Conservation (phyloP, 2,888 invertebrate species). For the Aporophyla nigra region DNA sequence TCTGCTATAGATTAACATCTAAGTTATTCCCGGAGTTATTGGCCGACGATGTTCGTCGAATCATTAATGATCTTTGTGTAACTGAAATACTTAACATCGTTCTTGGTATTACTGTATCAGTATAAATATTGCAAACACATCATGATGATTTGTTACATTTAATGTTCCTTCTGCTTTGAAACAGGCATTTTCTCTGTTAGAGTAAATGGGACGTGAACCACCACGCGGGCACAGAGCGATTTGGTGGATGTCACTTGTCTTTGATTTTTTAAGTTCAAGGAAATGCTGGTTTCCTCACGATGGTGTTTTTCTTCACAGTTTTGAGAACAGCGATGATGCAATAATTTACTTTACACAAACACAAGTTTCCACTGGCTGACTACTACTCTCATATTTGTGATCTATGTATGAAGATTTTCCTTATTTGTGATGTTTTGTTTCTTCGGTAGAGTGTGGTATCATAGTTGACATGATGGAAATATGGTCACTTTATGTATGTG, state of each 20-base stretch:
- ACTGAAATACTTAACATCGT: conserved; percentile 21
- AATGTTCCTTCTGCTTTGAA: not conserved
- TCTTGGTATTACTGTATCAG: not conserved
- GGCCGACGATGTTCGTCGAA: conserved; percentile 2
- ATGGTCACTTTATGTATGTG: not conserved
- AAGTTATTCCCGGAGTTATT: conserved; percentile 9
- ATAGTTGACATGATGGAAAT: not conserved
- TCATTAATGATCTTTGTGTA: conserved; percentile 25
- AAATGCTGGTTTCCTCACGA: no score
- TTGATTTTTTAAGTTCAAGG: not conserved
- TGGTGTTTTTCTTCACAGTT: not conserved
- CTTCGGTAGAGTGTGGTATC: not conserved
- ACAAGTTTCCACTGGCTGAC: not conserved
- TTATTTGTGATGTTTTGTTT: not conserved
- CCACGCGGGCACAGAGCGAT: not conserved
- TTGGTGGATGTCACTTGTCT: not conserved
- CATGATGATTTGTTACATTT: not conserved
- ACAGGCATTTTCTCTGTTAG: not conserved
- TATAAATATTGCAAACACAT: not conserved
- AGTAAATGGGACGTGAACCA: not conserved
- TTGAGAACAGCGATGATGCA: not conserved
- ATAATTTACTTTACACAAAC: not conserved
- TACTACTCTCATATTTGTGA: not conserved
- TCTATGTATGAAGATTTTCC: not conserved
- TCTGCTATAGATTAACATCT: not conserved